A percentile compares a stretch with the other conserved stretches of the same genome.
These are phyloP conservation scores for Rhynchophorus ferrugineus DNA, from an alignment of 1,140 invertebrate genomes.

Conservation along the genomic window DNA sequence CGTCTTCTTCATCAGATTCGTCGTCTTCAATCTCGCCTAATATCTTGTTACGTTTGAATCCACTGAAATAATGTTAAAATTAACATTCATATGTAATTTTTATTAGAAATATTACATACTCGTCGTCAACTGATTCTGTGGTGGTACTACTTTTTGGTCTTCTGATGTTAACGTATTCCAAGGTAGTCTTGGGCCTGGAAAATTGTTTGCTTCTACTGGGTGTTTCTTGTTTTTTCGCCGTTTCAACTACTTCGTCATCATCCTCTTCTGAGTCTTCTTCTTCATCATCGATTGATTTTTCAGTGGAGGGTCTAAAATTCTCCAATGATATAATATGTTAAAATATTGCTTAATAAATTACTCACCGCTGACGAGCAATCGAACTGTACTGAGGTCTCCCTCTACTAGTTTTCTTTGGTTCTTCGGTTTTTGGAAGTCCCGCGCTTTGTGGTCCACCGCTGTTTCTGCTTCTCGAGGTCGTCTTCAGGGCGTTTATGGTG, in stretches of 20 bases:
- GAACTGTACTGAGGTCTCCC: slow-evolving; percentile 54
- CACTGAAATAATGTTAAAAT: slow-evolving; percentile 10
- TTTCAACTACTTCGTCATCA: slow-evolving; percentile 17
- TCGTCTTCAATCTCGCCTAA: slow-evolving; percentile 27
- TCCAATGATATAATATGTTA: background rate
- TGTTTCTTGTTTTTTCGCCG: slow-evolving; percentile 4
- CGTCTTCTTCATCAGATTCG: slow-evolving; percentile 32
- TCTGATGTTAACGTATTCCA: slow-evolving; percentile 60
- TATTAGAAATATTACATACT: background rate
- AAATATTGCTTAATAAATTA: background rate
- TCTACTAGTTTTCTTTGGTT: slow-evolving; percentile 35
- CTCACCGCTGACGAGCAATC: slow-evolving; percentile 13
- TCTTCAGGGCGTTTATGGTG: slow-evolving; percentile 14
- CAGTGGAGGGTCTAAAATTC: slow-evolving; percentile 15
- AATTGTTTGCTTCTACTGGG: background rate
- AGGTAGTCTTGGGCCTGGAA: slow-evolving; percentile 25
- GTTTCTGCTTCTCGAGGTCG: slow-evolving; percentile 38
- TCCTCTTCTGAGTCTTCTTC: slow-evolving; percentile 36
- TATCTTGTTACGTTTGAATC: slow-evolving; percentile 28
- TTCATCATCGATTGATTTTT: slow-evolving; percentile 22
- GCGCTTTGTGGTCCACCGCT: slow-evolving; percentile 66
- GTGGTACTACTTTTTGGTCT: slow-evolving; percentile 49
- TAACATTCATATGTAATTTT: background rate
- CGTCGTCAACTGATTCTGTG: slow-evolving; percentile 27
- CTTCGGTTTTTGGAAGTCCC: slow-evolving; percentile 49